These are phyloP conservation scores for Bursaphelenchus okinawaensis DNA, from an alignment of 2,888 invertebrate species.

Conservation along the genomic window DNA sequence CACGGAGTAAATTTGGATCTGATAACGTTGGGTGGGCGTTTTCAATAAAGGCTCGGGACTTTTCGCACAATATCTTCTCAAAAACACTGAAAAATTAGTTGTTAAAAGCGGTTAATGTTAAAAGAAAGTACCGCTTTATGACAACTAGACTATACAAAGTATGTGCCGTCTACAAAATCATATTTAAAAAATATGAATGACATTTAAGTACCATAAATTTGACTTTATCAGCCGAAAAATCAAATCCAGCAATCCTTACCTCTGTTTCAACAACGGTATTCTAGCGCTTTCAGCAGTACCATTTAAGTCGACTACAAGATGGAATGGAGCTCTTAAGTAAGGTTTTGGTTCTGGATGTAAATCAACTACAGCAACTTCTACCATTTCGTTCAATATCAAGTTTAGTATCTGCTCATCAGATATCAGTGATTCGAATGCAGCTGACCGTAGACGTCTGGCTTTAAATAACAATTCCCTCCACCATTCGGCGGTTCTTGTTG, in stretches of 20 bases:
- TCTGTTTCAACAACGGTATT: constrained; percentile 6
- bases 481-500: constrained; percentile 6
- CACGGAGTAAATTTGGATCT: constrained; percentile 18
- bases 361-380: not conserved
- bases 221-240: not conserved
- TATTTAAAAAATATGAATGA: not conserved
- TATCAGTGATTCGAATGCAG: not conserved
- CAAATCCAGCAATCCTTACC: not conserved
- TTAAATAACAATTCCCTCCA: constrained; percentile 2
- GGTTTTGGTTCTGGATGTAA: not conserved
- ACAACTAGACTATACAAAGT: no score
- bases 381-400: constrained; percentile 8
- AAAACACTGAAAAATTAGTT: constrained; percentile 13
- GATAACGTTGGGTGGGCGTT: constrained; percentile 17
- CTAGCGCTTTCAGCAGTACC: constrained; percentile 8
- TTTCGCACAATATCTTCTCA: constrained; percentile 20
- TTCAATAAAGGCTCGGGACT: constrained; percentile 23
- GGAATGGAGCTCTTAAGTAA: constrained; percentile 5
- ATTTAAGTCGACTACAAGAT: constrained; percentile 12
- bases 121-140: no score
- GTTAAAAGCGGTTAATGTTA: not conserved
- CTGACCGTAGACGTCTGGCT: not conserved
- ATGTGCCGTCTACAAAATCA: not conserved
- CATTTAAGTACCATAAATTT: not conserved
- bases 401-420: constrained; percentile 6